Percentiles rank a stretch among this genome's conserved stretches.
Conservation (phyloP, 1,140 invertebrate species). For the Cryptotermes secundus region DNA sequence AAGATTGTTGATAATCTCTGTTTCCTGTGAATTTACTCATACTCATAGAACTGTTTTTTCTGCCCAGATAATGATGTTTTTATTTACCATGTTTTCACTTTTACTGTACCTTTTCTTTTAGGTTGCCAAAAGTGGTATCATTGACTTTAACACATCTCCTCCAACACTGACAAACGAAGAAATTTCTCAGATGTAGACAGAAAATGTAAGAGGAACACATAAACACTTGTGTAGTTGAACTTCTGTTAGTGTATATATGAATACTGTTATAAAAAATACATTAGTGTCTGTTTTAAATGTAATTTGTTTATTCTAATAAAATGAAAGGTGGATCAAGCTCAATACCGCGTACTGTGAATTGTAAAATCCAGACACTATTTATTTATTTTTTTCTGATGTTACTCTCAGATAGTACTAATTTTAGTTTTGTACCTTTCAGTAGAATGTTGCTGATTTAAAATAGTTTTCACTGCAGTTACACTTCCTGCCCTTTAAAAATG, state of each 20-base stretch:
- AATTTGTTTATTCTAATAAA: not conserved
- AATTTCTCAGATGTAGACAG: not conserved
- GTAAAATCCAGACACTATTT: too few relatives aligned
- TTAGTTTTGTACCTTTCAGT: too few relatives aligned
- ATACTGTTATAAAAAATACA: not conserved
- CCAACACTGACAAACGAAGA: conserved; percentile 17
- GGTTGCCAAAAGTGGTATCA: not conserved
- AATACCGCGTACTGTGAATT: too few relatives aligned
- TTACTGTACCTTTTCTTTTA: not conserved
- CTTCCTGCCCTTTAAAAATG: too few relatives aligned
- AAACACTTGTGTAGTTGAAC: not conserved
- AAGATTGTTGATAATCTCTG: not conserved
- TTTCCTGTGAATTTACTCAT: not conserved
- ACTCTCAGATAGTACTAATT: too few relatives aligned
- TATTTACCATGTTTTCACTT: not conserved
- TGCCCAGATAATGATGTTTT: not conserved
- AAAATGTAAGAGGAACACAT: not conserved
- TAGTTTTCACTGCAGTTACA: too few relatives aligned
- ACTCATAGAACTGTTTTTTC: not conserved
- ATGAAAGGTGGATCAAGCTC: not conserved
- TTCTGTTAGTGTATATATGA: not conserved
- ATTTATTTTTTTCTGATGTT: too few relatives aligned
- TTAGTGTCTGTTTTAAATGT: not conserved
- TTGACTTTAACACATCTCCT: conserved; percentile 22
- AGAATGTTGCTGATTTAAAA: too few relatives aligned